Percentiles rank a stretch among this genome's conserved stretches.
Evolutionary conservation across 2,113 vertebrate genomes (phyloP).

Genomic region (Protobothrops mucrosquamatus): DNA sequence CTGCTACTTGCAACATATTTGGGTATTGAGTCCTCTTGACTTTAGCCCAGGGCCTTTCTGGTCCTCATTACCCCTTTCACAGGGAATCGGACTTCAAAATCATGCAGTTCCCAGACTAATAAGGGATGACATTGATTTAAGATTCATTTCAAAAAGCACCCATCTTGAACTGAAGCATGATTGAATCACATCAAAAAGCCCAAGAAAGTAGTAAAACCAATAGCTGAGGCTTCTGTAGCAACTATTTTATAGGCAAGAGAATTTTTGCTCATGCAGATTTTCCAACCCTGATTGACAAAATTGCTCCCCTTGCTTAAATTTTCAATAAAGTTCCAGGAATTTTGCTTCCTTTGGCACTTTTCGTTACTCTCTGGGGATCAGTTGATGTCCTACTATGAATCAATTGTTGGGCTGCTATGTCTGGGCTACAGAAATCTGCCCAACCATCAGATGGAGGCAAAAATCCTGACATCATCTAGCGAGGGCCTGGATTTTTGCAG

Average conservation of each 20-base stretch:
- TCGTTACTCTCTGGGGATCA: neutral
- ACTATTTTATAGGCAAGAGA: neutral
- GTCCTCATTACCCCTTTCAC: too few relatives aligned
- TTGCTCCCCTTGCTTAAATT: neutral
- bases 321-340: neutral
- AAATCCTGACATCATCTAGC: neutral
- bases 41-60: neutral
- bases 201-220: neutral
- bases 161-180: neutral
- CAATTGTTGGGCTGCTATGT: neutral
- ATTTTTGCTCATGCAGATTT: neutral
- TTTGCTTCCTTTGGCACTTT: neutral
- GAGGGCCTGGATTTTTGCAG: neutral
- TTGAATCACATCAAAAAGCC: neutral
- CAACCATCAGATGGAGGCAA: neutral
- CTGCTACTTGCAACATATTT: slow-evolving; percentile 19
- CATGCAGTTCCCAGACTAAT: neutral
- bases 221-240: neutral
- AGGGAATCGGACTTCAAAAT: neutral
- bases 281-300: neutral
- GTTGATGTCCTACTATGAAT: neutral
- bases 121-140: neutral
- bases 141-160: neutral
- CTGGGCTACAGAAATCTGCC: neutral
- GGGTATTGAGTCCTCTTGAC: neutral